A percentile compares a stretch with the other conserved stretches of the same genome.
Conservation (phyloP, 2,113 vertebrate genomes). For the Pteruthius melanotis region DNA sequence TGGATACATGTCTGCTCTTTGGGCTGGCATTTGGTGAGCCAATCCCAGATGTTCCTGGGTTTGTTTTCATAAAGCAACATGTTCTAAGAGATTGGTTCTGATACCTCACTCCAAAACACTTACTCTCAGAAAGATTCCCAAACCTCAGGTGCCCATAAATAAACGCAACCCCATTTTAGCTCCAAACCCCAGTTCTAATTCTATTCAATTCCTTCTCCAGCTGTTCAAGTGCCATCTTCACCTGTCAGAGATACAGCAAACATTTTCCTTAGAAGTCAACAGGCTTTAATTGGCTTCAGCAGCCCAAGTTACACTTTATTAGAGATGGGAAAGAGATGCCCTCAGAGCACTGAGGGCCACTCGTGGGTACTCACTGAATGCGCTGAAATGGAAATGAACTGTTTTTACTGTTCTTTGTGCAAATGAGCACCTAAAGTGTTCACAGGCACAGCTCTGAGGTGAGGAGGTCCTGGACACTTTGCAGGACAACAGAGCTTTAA, state of each 20-base stretch:
- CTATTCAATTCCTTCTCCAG: background rate
- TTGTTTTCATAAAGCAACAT: background rate
- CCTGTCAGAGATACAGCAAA: background rate
- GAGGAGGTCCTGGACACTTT: background rate
- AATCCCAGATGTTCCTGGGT: background rate
- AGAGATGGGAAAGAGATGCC: no score
- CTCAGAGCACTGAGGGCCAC: background rate
- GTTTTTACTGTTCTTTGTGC: background rate
- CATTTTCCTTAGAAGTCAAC: background rate
- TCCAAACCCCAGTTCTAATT: background rate
- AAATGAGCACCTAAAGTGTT: background rate
- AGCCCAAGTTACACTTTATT: background rate
- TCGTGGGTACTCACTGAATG: rapidly evolving
- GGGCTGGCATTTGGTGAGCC: background rate
- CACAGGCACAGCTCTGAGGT: background rate
- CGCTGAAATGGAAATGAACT: background rate
- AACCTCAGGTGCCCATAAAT: background rate
- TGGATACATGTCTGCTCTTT: background rate
- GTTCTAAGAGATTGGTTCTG: background rate
- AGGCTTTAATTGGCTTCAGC: background rate
- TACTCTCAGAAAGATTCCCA: background rate
- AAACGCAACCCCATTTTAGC: background rate
- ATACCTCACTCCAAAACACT: background rate
- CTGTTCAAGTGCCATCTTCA: background rate
- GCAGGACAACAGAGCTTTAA: background rate